phyloP scores from a whole-genome alignment of 2,113 vertebrate genomes.

The Psammodynastes pulverulentus region DNA sequence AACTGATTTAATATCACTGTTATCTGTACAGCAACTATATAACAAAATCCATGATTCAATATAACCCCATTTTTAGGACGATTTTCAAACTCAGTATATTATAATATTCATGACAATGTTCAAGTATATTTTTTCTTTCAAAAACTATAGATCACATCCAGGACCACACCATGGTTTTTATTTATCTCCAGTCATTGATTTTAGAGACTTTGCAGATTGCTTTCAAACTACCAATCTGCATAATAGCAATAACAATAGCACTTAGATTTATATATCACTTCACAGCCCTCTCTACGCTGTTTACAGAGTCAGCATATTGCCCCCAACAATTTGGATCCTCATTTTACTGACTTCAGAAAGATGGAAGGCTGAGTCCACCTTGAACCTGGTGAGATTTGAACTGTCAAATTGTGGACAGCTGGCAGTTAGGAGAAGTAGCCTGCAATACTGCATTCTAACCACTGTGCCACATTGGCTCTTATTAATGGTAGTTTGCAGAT shows the following conservation, averaged over 20 bases:
- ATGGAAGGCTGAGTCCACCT: too few species aligned
- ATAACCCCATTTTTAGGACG: neutral
- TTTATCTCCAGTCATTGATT: conserved; percentile 34
- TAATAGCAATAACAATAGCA: too few species aligned
- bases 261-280: too few species aligned
- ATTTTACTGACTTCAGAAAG: too few species aligned
- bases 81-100: neutral
- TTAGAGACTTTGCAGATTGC: conserved; percentile 27
- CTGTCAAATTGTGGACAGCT: too few species aligned
- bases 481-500: conserved; percentile 4
- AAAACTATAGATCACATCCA: conserved; percentile 16
- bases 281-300: too few species aligned
- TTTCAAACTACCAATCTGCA: conserved; percentile 29
- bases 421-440: too few species aligned
- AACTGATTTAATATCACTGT: neutral
- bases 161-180: neutral
- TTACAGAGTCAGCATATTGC: too few species aligned
- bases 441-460: too few species aligned
- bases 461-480: neutral
- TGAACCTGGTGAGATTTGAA: too few species aligned
- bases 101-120: neutral
- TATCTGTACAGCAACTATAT: neutral
- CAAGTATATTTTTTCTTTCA: conserved; percentile 15
- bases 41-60: neutral
- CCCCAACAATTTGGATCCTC: too few species aligned